Evolutionary conservation across 2,888 invertebrate species (phyloP).

Genomic region (Ceramica pisi): DNA sequence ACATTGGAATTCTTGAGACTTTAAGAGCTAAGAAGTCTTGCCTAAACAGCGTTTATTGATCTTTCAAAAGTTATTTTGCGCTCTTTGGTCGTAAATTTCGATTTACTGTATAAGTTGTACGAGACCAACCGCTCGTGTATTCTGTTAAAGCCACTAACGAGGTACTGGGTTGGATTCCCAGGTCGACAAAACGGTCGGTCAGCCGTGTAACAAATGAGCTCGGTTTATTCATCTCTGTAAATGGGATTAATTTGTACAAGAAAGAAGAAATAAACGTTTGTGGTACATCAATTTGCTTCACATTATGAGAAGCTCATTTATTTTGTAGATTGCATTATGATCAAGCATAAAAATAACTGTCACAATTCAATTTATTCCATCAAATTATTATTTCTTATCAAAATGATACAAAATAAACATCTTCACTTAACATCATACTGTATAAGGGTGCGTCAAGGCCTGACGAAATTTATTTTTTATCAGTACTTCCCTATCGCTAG

Average conservation of each 20-base stretch:
- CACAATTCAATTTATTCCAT: background rate
- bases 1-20: background rate
- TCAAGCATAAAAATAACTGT: background rate
- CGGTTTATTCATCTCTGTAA: conserved; percentile 50
- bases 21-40: background rate
- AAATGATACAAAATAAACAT: conserved; percentile 4
- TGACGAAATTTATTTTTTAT: conserved; percentile 61
- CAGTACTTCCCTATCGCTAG: conserved; percentile 73
- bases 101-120: conserved; percentile 26
- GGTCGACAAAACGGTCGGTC: conserved; percentile 39
- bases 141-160: conserved; percentile 54
- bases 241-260: conserved; percentile 39
- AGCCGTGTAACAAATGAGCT: conserved; percentile 50
- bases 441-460: conserved; percentile 67
- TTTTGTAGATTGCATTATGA: background rate
- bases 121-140: conserved; percentile 23
- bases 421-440: conserved; percentile 66
- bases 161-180: conserved; percentile 45
- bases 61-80: background rate
- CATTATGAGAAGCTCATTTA: conserved; percentile 3
- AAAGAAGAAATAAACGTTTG: conserved; percentile 42
- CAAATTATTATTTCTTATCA: background rate
- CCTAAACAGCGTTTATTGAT: background rate
- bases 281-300: conserved; percentile 18
- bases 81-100: conserved; percentile 15